Base-by-base conservation (phyloP, 2,797 vertebrate species). In the Halcyon chelicuti region DNA sequence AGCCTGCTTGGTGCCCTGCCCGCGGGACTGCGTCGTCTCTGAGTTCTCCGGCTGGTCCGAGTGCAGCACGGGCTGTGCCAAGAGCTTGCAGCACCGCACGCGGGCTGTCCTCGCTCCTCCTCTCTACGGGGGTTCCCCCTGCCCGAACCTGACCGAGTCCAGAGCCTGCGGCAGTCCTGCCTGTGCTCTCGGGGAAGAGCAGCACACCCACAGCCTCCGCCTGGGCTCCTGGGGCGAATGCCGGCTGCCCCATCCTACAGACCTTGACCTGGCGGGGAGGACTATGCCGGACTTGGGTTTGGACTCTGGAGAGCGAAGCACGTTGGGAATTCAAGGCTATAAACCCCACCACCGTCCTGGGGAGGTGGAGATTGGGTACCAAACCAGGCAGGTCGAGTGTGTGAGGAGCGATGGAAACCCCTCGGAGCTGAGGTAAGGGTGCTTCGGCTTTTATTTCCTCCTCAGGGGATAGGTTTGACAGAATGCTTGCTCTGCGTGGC, bases 1-100 rank as follows among this genome's bases (percentile, higher is more conserved):
- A 97, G 99, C 99, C 7, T 99, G 99, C 96, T 98, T 99, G 86
- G 98, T 99, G 65, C 99, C 99, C 12, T 99, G 99, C 87, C 99
- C 99, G 0, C 98, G 99, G 90, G 99, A 99, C 96, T 99, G 99
- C 22, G 98, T 99, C 1, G 98, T 99, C 7, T 99, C 99, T 0
- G 98, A 99, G 91, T 99, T 99, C 96, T 99, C 98, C 1, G 39
- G 91, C 7, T 99, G 99, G 99, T 99, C 99, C 0, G 86, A 74
- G 67, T 99, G 99, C 40, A 97, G 98, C 74, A 83, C 94, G 63
- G 98, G 97, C 7, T 99, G 99, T 1, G 96, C 98, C 16, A 47
- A 58, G 44, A 97, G 98, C 58, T 85, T 99, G 57, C 99, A 99
- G 95, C 98, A 99, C 93, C 98, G 99, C 68, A 98, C 98, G 1